phyloP scores from a whole-genome alignment of 2,797 vertebrate species.

The Cottoperca gobio region DNA sequence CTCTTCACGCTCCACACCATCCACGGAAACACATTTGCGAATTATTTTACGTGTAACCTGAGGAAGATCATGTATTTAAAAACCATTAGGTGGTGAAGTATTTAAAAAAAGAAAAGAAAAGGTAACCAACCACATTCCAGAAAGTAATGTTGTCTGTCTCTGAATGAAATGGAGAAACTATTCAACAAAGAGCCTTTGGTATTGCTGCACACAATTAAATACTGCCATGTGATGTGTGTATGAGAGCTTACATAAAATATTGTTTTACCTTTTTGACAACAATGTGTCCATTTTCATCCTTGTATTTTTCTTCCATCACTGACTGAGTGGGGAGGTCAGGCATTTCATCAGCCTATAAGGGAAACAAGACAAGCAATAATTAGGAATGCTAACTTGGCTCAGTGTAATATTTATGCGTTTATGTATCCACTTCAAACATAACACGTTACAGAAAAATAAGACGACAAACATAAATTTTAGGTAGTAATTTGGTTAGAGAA shows the following conservation, averaged over 20 bases:
- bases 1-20: conserved; percentile 87
- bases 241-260: not conserved
- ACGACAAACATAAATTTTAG: conserved; percentile 16
- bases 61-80: conserved; percentile 23
- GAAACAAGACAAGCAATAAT: conserved; percentile 41
- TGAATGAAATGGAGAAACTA: not conserved
- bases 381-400: conserved; percentile 4
- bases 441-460: conserved; percentile 30
- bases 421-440: conserved; percentile 6
- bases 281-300: conserved; percentile 89
- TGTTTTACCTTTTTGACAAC: conserved; percentile 91
- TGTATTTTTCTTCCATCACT: conserved; percentile 91
- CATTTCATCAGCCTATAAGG: conserved; percentile 88
- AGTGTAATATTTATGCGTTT: conserved; percentile 1
- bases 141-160: not conserved
- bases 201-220: not conserved
- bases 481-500: conserved; percentile 24
- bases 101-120: not conserved
- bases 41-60: conserved; percentile 93
- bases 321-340: conserved; percentile 88
- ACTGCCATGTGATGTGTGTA: not conserved
- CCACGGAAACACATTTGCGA: conserved; percentile 86
- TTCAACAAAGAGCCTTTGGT: not conserved
- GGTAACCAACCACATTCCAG: not conserved
- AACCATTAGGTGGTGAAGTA: not conserved